These are phyloP conservation scores for Sus cebifrons DNA, from an alignment of 2,797 vertebrate species.

Conservation along the genomic window DNA sequence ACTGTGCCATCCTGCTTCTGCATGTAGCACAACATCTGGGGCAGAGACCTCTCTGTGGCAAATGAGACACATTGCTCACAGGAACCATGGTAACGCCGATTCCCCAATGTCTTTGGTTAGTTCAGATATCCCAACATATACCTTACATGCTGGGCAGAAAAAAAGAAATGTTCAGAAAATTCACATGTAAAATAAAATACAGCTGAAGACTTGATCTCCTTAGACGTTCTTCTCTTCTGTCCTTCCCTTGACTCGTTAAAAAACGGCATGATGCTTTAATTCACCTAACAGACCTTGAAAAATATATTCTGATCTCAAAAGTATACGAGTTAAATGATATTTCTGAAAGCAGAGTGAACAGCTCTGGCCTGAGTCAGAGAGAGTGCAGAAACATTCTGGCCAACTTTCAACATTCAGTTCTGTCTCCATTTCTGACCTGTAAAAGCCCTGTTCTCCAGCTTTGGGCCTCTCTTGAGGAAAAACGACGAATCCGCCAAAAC, in stretches of 20 bases:
- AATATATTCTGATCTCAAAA: conserved; percentile 85
- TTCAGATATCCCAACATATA: neutral
- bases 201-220: neutral
- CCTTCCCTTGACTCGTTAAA: conserved; percentile 1
- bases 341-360: conserved; percentile 88
- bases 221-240: neutral
- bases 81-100: neutral
- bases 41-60: neutral
- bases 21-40: neutral
- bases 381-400: conserved; percentile 85
- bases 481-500: conserved; percentile 80
- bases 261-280: conserved; percentile 52
- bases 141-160: neutral
- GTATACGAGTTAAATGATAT: conserved; percentile 84
- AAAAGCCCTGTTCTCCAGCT: conserved; percentile 84
- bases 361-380: conserved; percentile 85
- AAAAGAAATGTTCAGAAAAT: conserved; percentile 19
- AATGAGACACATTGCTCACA: neutral
- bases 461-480: conserved; percentile 86
- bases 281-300: conserved; percentile 78
- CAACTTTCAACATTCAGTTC: conserved; percentile 85
- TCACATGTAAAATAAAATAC: conserved; percentile 38
- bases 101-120: neutral
- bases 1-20: neutral
- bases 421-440: conserved; percentile 86